Evolutionary conservation across 1,140 invertebrate species (phyloP).

Genomic region (Drosophila lacertosa): DNA sequence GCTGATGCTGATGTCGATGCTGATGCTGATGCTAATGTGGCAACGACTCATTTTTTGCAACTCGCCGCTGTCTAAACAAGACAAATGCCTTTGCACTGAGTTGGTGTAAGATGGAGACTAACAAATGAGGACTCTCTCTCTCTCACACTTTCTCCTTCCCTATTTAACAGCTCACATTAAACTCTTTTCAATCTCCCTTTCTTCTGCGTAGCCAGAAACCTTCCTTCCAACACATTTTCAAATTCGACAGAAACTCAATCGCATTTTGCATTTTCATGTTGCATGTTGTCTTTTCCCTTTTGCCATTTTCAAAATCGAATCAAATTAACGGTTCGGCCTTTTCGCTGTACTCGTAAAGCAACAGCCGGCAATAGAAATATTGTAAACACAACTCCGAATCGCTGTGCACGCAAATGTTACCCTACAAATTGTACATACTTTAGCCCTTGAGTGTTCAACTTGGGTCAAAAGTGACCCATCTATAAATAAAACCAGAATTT

Average conservation of each 20-base stretch:
- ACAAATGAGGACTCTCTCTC: constrained; percentile 43
- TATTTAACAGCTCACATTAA: neutral
- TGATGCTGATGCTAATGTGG: constrained; percentile 16
- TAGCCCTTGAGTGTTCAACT: constrained; percentile 41
- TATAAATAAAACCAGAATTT: too few relatives aligned
- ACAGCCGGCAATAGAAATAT: constrained; percentile 74
- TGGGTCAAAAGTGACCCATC: neutral
- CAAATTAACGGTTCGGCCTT: constrained; percentile 75
- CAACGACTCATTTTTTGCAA: constrained; percentile 37
- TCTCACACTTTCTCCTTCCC: neutral
- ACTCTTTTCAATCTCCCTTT: constrained; percentile 12
- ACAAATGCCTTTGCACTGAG: constrained; percentile 59
- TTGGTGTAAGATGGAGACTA: constrained; percentile 23
- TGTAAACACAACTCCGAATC: constrained; percentile 71
- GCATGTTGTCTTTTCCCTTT: constrained; percentile 51
- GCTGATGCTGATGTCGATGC: constrained; percentile 9
- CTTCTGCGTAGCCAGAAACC: neutral
- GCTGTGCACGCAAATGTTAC: constrained; percentile 61
- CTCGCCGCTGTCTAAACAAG: constrained; percentile 49
- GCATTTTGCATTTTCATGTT: constrained; percentile 67
- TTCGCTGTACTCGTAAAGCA: constrained; percentile 76
- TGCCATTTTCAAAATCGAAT: constrained; percentile 77
- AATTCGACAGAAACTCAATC: constrained; percentile 34
- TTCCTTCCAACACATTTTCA: constrained; percentile 18
- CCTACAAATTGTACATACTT: constrained; percentile 27